Evolutionary conservation across 2,113 vertebrate species (phyloP), one percentile per base, ranked within the genome.

Genomic region (Propithecus coquereli): DNA sequence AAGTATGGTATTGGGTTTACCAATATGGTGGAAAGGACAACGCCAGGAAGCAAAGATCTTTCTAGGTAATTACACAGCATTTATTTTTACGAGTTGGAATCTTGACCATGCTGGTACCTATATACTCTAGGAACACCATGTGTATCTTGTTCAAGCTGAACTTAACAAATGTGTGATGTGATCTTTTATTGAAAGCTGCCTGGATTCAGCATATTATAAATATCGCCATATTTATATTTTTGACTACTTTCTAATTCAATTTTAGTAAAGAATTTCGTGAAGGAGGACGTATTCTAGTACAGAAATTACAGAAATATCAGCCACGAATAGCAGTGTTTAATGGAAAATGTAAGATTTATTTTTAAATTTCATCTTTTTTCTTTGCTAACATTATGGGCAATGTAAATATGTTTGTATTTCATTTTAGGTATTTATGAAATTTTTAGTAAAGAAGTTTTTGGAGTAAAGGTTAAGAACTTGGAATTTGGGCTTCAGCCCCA

Each of bases 1-100:
- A 99, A 99, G 85, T 99, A 99, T 8, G 99, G 99, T 37, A 99
- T 99, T 97, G 99, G 99, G 70, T 99, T 99, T 98, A 99, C 99
- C 94, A 99, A 99, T 95, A 99, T 99, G 99, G 99, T 99, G 52
- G 99, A 99, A 94, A 99, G 99, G 97, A 99, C 99, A 2, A 99
- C 99, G 1, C 99, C 99, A 25, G 99, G 99, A 80, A 99, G 99
- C 98, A 99, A 99, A 97, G 99, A 99, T 97, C 99, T 99, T 50
- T 98, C 99, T 74, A 99, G 98, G 99, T 99, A 93, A 88, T 80
- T 34, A 27, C 32, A 4, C 10, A 30, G 18, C 76, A 23, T 63
- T 68, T 5, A 2, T 30, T 40, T 84, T 13, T 6, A 17, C 3
- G 8, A 27, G 22, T 59, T 54, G 54, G 25, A 61, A 20, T 61